Conservation (phyloP, 2,113 vertebrate genomes). For the Periophthalmodon schlosseri region DNA sequence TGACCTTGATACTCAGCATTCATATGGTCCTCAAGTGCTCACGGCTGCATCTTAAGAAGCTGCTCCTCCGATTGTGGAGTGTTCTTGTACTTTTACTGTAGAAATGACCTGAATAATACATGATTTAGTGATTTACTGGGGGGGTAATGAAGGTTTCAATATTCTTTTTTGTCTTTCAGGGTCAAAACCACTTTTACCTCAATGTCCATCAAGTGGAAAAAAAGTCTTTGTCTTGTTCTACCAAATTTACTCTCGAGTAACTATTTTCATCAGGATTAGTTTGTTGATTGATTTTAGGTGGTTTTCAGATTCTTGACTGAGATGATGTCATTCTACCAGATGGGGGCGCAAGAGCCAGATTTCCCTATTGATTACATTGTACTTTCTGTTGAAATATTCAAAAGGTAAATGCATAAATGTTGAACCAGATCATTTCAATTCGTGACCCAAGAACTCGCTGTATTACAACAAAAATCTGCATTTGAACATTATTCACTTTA, state of each 20-base stretch:
- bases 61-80: neutral
- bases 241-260: neutral
- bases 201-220: neutral
- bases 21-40: neutral
- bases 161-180: neutral
- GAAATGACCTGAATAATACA: neutral
- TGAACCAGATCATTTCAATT: no score
- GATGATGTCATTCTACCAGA: no score
- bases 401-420: no score
- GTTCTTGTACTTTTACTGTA: neutral
- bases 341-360: no score
- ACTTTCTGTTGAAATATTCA: no score
- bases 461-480: no score
- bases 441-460: no score
- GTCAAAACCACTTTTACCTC: neutral
- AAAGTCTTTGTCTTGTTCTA: no score
- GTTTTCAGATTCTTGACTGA: neutral
- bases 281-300: neutral
- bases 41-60: neutral
- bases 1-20: neutral
- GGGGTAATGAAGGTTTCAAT: neutral
- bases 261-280: neutral
- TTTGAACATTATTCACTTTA: no score
- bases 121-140: neutral
- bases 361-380: no score